Evolutionary conservation across 2,888 invertebrate genomes (phyloP), one percentile per base, ranked within the genome.

Genomic region (Monochamus alternatus): DNA sequence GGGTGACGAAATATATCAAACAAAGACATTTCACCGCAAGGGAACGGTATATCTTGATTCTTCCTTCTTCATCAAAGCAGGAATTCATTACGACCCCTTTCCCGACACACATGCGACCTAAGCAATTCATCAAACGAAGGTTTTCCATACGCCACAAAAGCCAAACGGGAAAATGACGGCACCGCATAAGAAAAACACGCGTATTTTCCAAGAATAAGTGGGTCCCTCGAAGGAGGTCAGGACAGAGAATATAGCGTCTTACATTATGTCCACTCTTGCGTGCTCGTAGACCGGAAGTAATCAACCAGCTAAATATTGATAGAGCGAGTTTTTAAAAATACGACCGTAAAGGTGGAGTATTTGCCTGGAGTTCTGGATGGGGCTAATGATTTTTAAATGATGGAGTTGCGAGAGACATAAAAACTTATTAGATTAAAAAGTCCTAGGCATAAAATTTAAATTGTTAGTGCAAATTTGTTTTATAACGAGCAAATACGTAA

Each of bases 221-320:
- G 73, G 59, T 65, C 60, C 51, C 52, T 47, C 10, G 32, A 74
- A 74, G 68, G 52, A 68, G 74, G 74, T 74, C 74, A 74, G 32
- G 14, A 12, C n/a, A 52, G 31, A 63, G 68, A 68, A 62, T 22
- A 22, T 67, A 43, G 38, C 62, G 32, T 2, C 32, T 47, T 70
- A 69, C 44, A 12, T 70, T 65, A 62, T 67, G 66, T 60, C 67
- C 73, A 67, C 55, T 72, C 43, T 75, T 44, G 75, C 75, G 75
- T 75, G 75, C n/a, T 44, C 8, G 43, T 10, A 52, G 66, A 75
- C 64, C 63, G 75, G 75, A 75, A 75, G 51, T 66, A 75, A 70
- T 75, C 71, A 65, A 22, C 75, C 75, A 69, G 12, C 52, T 14
- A 58, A 67, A 67, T 75, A 44, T 73, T 59, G 73, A 60, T 5